Evolutionary conservation across 2,888 invertebrate species (phyloP).

Genomic region (Diarsia rubi): DNA sequence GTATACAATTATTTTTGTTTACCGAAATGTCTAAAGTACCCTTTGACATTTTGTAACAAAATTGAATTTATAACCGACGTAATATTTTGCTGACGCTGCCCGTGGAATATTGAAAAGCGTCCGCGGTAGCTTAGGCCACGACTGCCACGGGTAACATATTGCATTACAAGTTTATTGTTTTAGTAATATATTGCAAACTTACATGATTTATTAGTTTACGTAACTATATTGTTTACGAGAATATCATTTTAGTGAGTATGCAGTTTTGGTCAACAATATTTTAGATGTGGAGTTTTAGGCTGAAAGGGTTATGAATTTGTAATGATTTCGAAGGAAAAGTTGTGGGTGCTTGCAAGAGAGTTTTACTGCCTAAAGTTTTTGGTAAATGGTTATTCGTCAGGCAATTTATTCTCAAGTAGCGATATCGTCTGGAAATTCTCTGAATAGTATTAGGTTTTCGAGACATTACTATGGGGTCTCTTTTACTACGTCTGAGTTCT

Average conservation of each 20-base stretch:
- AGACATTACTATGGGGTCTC: not conserved
- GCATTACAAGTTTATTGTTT: constrained; percentile 42
- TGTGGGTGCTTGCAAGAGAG: not conserved
- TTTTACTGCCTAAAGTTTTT: not conserved
- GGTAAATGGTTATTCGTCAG: not conserved
- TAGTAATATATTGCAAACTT: constrained; percentile 35
- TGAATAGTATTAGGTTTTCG: not conserved
- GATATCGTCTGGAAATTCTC: not conserved
- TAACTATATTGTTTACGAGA: constrained; percentile 14
- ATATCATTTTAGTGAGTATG: constrained; percentile 11
- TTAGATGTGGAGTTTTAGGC: not conserved
- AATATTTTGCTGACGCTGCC: constrained; percentile 22
- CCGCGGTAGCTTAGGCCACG: not conserved
- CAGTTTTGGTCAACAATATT: not conserved
- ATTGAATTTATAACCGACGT: not conserved
- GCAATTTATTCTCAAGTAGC: not conserved
- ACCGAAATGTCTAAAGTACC: not conserved
- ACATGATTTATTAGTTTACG: constrained; percentile 40
- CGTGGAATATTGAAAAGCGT: constrained; percentile 21
- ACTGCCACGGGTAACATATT: constrained; percentile 35
- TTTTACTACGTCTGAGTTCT: too few species aligned
- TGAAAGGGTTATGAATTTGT: not conserved
- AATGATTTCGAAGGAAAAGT: not conserved
- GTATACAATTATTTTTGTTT: not conserved
- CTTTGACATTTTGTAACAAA: constrained; percentile 6